phyloP scores from a whole-genome alignment of 2,888 invertebrate genomes.

The Craniophora ligustri region DNA sequence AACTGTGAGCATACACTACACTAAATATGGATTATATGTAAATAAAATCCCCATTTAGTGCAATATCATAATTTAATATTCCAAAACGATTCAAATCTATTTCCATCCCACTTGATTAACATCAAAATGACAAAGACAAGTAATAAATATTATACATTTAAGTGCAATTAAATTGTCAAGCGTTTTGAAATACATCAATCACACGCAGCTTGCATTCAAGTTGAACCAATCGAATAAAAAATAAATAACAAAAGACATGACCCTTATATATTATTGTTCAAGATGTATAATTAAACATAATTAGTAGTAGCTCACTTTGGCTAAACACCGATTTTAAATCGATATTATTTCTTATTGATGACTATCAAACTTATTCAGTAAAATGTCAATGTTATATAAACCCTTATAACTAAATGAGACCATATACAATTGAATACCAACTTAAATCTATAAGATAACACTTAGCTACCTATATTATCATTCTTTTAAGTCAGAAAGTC shows the following conservation, averaged over 20 bases:
- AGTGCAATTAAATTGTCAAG: no score
- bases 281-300: slow-evolving; percentile 24
- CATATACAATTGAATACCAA: slow-evolving; percentile 55
- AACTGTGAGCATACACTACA: not conserved
- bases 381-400: slow-evolving; percentile 35
- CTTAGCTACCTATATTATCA: slow-evolving; percentile 48
- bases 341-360: slow-evolving; percentile 36
- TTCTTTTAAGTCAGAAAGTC: slow-evolving; percentile 39
- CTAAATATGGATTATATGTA: no score
- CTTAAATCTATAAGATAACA: slow-evolving; percentile 42
- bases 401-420: slow-evolving; percentile 55
- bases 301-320: slow-evolving; percentile 47
- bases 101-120: no score
- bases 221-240: slow-evolving; percentile 32
- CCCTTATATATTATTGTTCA: slow-evolving; percentile 42
- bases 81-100: no score
- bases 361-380: slow-evolving; percentile 39
- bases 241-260: slow-evolving; percentile 50
- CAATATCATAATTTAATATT: no score
- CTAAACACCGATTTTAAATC: slow-evolving; percentile 51
- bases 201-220: not conserved
- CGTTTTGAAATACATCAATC: not conserved
- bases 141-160: no score
- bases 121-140: no score
- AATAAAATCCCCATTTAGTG: no score